Conservation (phyloP, 2,888 invertebrate genomes). For the Drosophila pseudotakahashii region DNA sequence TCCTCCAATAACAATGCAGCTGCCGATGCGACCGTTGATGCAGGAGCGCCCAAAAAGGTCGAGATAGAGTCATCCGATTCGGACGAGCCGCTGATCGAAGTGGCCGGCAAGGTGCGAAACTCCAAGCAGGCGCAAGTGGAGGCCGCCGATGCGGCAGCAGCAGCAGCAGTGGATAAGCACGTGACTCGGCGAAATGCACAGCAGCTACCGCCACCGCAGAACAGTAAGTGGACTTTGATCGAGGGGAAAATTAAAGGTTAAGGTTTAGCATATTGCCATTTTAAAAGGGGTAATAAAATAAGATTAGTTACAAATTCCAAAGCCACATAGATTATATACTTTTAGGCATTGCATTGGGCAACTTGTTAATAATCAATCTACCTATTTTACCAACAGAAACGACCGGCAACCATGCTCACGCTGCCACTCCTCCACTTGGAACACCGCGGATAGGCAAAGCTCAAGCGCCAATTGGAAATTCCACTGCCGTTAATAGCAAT, state of each 20-base stretch:
- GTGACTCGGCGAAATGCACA: constrained; percentile 66
- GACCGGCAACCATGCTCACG: constrained; percentile 23
- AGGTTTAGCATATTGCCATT: background rate
- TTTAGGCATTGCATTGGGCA: no score
- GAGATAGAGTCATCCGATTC: constrained; percentile 90
- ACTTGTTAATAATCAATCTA: background rate
- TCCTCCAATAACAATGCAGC: constrained; percentile 23
- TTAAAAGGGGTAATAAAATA: background rate
- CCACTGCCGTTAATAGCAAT: constrained; percentile 32
- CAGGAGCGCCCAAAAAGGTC: constrained; percentile 53
- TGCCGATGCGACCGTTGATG: constrained; percentile 21
- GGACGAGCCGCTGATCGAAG: constrained; percentile 91
- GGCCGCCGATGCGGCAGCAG: constrained; percentile 25
- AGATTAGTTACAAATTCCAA: background rate
- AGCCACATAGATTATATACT: no score
- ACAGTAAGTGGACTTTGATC: constrained; percentile 50
- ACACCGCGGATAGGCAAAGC: constrained; percentile 48
- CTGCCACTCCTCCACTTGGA: constrained; percentile 31
- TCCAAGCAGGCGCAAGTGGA: constrained; percentile 74
- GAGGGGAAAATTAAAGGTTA: no score
- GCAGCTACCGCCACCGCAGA: constrained; percentile 46
- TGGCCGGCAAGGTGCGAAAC: constrained; percentile 87
- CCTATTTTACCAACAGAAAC: constrained; percentile 35
- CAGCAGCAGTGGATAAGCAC: constrained; percentile 44
- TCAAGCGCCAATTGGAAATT: constrained; percentile 30